Conservation (phyloP, 2,888 invertebrate genomes). For the Empis stercorea region DNA sequence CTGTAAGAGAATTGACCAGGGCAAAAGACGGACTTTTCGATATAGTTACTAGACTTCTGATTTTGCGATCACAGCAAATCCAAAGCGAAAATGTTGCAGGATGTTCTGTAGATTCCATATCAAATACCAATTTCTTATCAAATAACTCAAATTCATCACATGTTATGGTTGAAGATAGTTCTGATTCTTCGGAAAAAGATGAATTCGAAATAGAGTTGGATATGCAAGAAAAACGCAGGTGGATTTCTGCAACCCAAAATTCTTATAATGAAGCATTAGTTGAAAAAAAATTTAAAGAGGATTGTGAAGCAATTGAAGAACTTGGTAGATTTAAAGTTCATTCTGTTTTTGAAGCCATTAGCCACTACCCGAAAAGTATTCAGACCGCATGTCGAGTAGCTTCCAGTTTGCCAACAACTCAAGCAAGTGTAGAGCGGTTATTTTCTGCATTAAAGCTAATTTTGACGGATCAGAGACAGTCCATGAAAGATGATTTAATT, state of each 20-base stretch:
- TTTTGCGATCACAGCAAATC: not conserved
- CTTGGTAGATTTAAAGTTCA: too few relatives aligned
- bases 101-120: not conserved
- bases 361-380: not conserved
- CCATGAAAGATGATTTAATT: slow-evolving; percentile 1
- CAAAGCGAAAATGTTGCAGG: not conserved
- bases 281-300: too few relatives aligned
- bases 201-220: not conserved
- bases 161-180: not conserved
- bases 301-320: too few relatives aligned
- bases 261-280: too few relatives aligned
- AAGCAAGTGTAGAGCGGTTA: slow-evolving; percentile 1
- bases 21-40: not conserved
- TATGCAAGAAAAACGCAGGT: not conserved
- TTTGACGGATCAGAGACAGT: not conserved
- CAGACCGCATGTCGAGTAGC: slow-evolving; percentile 6
- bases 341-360: slow-evolving; percentile 1
- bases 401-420: slow-evolving; percentile 4
- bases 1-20: not conserved
- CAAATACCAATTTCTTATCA: not conserved
- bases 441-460: slow-evolving; percentile 2
- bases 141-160: not conserved
- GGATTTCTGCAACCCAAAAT: too few relatives aligned
- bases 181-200: not conserved
- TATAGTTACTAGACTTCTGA: not conserved